phyloP scores from a whole-genome alignment of 2,888 invertebrate species.

The Stenolophus ochropezus region DNA sequence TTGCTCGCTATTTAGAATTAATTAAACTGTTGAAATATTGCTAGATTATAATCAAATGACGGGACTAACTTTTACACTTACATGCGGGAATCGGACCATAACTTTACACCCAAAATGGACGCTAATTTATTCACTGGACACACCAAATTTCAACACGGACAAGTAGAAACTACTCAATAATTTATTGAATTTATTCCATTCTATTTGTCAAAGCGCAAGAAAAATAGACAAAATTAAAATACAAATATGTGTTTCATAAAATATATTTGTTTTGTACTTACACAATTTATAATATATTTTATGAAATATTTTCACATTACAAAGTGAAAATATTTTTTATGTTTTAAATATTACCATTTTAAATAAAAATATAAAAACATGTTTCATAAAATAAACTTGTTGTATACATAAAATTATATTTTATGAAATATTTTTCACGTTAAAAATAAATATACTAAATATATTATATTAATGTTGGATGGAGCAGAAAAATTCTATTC shows the following conservation, averaged over 20 bases:
- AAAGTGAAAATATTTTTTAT: neutral
- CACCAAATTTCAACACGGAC: conserved; percentile 17
- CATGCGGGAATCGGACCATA: conserved; percentile 33
- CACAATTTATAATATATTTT: neutral
- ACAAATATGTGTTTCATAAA: neutral
- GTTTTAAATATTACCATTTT: neutral
- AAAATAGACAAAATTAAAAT: neutral
- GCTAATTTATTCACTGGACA: conserved; percentile 20
- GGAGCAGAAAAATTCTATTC: too few relatives aligned
- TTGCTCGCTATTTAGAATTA: conserved; percentile 53
- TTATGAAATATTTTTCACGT: too few relatives aligned
- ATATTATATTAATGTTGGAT: too few relatives aligned
- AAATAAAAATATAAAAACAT: too few relatives aligned
- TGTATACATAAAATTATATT: too few relatives aligned
- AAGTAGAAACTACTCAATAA: conserved; percentile 2
- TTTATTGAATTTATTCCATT: conserved; percentile 19
- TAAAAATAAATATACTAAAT: too few relatives aligned
- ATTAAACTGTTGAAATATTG: conserved; percentile 51
- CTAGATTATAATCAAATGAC: conserved; percentile 47
- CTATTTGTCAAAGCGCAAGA: conserved; percentile 9
- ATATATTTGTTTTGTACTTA: neutral
- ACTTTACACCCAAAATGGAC: conserved; percentile 28
- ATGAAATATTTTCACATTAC: neutral
- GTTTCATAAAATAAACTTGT: too few relatives aligned
- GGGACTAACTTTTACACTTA: conserved; percentile 33